These are phyloP conservation scores for Diuraphis noxia DNA, from an alignment of 1,140 invertebrate genomes.

Conservation along the genomic window DNA sequence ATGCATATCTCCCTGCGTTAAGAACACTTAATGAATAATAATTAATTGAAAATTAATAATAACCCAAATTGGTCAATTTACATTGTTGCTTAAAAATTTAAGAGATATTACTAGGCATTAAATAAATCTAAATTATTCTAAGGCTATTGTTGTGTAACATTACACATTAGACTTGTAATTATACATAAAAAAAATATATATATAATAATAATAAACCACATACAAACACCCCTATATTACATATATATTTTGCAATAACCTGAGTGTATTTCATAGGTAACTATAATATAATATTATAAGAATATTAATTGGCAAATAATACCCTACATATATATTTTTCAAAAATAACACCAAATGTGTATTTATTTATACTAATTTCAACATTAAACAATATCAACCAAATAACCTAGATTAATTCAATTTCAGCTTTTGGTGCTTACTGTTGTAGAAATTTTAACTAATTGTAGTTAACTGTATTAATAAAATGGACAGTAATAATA, in stretches of 20 bases:
- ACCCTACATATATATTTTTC: background rate
- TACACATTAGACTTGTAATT: background rate
- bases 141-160: background rate
- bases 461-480: conserved; percentile 1
- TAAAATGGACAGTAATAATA: background rate
- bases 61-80: conserved; percentile 30
- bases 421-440: conserved; percentile 6
- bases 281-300: conserved; percentile 36
- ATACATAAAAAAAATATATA: background rate
- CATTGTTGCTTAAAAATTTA: background rate
- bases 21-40: conserved; percentile 13
- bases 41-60: conserved; percentile 10
- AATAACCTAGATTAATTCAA: conserved; percentile 2
- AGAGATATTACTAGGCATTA: background rate
- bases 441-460: background rate
- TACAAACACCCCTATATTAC: conserved; percentile 31
- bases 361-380: background rate
- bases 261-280: conserved; percentile 31
- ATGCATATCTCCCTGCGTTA: background rate
- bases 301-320: conserved; percentile 35
- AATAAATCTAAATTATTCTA: conserved; percentile 8
- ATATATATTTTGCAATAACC: conserved; percentile 35
- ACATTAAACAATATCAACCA: conserved; percentile 8
- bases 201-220: conserved; percentile 18
- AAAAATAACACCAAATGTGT: background rate